Evolutionary conservation across 2,888 invertebrate genomes (phyloP), one percentile per base, ranked within the genome.

Genomic region (Frankliniella fusca): DNA sequence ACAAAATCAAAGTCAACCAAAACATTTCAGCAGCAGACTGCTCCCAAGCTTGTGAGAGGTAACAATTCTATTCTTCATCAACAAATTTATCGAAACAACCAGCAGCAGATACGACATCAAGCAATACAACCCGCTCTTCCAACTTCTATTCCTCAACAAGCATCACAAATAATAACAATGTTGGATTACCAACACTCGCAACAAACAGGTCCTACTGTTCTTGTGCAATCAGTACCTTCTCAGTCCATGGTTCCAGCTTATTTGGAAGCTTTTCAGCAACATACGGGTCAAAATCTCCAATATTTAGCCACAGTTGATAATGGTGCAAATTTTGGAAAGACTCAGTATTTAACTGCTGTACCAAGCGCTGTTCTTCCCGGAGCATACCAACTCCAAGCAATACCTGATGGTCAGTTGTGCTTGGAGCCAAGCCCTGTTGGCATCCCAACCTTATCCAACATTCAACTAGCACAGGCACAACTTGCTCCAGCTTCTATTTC

Each of bases 291-390:
- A 87, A 93, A 93, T 86, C 90, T 94, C 87, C 95, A 95, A 86
- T 95, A 94, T 85, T 92, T 95, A 80, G 92, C 94, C 15, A 92
- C 94, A 0, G 91, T 93, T 83, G 90, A 92, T 0, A 92, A 92
- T 50, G 81, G 81, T n/a, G 82, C 82, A 23, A 84, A 27, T 5
- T 76, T 27, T 27, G 70, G 83, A 48, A 84, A 83, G 49, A 90
- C 91, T 61, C 91, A 92, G 84, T 91, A 90, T 83, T 88, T 91
- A 84, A 90, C 90, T 20, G 89, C 91, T 85, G 88, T 90, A 85
- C 89, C 90, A 80, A 76, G 70, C 9, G 10, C 23, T 27, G 87
- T 91, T 48, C 87, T 91, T 85, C 91, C 91, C 70, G 91, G 92
- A 84, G 90, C 92, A 82, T 91, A 91, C 84, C 91, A 90, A 88